Percentiles rank a stretch among this genome's conserved stretches.
Evolutionary conservation across 1,140 invertebrate species (phyloP).

Genomic region (Brachionus sp.): DNA sequence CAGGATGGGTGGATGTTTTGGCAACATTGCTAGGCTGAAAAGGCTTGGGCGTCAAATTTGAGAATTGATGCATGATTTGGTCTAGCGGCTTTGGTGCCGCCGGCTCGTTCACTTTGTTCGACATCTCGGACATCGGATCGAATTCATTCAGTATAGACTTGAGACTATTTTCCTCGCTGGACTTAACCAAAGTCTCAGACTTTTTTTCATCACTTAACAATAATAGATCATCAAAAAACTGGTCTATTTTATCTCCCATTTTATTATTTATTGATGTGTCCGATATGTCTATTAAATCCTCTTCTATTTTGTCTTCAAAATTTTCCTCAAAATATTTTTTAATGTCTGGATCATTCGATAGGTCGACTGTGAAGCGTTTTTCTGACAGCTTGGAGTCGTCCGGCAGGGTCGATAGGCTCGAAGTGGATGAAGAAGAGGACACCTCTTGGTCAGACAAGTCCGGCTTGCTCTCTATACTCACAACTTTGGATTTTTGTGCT

Average conservation of each 20-base stretch:
- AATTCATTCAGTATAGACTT: constrained; percentile 17
- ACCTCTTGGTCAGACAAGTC: constrained; percentile 16
- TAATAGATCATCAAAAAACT: constrained; percentile 10
- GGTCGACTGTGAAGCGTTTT: constrained; percentile 13
- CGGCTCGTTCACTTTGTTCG: neutral
- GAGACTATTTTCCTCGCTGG: neutral
- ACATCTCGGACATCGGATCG: constrained; percentile 13
- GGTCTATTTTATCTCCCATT: neutral
- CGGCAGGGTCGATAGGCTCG: neutral
- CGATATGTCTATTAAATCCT: neutral
- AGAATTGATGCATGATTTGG: neutral
- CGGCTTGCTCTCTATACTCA: neutral
- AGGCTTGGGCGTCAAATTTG: constrained; percentile 1
- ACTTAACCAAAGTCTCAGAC: neutral
- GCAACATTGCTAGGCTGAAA: neutral
- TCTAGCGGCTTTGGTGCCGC: neutral
- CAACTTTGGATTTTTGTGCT: neutral
- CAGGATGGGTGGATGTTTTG: neutral
- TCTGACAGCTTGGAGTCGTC: neutral
- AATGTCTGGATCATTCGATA: constrained; percentile 40
- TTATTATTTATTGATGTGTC: neutral
- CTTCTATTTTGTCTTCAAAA: constrained; percentile 20
- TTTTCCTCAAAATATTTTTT: constrained; percentile 43
- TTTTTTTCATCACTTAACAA: neutral
- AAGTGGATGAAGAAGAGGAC: constrained; percentile 2